Evolutionary conservation across 2,113 vertebrate genomes (phyloP), one percentile per base, ranked within the genome.

Genomic region (Urocolius indicus): DNA sequence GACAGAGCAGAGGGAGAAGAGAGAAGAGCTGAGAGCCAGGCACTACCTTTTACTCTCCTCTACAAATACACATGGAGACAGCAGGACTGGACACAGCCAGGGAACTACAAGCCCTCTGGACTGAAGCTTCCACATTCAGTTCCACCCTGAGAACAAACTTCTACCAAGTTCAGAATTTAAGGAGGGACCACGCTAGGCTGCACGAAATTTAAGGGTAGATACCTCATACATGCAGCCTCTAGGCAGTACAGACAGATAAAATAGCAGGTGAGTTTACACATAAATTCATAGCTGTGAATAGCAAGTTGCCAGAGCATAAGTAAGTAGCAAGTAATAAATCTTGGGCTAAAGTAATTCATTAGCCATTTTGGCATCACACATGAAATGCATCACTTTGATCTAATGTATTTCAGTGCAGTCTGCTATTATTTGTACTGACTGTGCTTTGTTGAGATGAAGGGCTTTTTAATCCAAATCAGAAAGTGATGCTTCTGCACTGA

Each of bases 401-500:
- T 92, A 65, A 73, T 36, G 75, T 80, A 81, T 92, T 91, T 96
- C 95, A 65, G 92, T 29, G 89, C 87, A 84, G 88, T 95, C 94
- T 55, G 54, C 95, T 91, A 95, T 96, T 94, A 96, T 89, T 94
- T 87, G 94, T 94, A 91, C 92, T 75, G 94, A 58, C 89, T 72
- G 59, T 48, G 96, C 96, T 97, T 97, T 97, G 96, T 95, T 94
- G 90, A 97, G 91, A 98, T 93, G 92, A 97, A 97, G 96, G 91
- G 94, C 82, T 94, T 96, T 93, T 97, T 90, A 97, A 97, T 97
- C 96, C 97, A 97, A 97, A 97, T 95, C 94, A 96, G 93, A 97
- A 96, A 97, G 95, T 59, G 87, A 97, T 90, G 85, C 90, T 97
- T 97, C 97, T 82, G 92, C 93, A 84, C 93, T 92, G 93, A 95